Evolutionary conservation across 1,140 invertebrate genomes (phyloP), one percentile per base, ranked within the genome.

Genomic region (Drosophila ananassae): DNA sequence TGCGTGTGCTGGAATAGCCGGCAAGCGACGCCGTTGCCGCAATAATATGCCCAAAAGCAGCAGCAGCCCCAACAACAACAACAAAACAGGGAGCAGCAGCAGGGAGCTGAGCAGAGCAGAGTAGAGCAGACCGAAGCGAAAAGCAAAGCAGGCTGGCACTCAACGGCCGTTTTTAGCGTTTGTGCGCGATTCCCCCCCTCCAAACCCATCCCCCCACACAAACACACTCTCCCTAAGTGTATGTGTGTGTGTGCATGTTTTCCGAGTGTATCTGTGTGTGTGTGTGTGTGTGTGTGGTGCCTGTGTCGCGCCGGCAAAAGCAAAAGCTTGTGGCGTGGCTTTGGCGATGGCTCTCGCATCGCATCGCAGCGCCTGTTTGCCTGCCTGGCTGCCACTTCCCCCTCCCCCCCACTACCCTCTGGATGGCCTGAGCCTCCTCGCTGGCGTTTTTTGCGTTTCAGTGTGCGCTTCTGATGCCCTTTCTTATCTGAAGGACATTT

Each of bases 1-100:
- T 85, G 63, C 69, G 53, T 77, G 79, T 87, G 75, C 75, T 89
- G 83, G 77, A 47, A 78, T 89, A 79, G 83, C 83, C 83, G 83
- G 83, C 83, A 79, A 81, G 76, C 71, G 76, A 68, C 76, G 76
- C 37, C 60, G 51, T 47, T 66, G 64, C 76, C 76, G 79, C 79
- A 89, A 89, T 89, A 89, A 89, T 77, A 89, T 89, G 83, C 83
- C 83, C 83, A 89, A 89, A 89, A 89, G 83, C 83, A 89, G 83
- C 82, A 80, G 12, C 25, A 57, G 48, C 47, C 30, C 30, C 79
- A 84, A 77, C 82, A 84, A 73, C 79, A 78, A 72, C 79, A 39
- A 30, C 30, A 39, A 39, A n/a, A n/a, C 39, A 81, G 64, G 22
- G 52, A 75, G 37, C 28, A 61, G 37, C 28, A 61, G 51, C 59